Conservation (phyloP, 2,797 vertebrate species). For the Hephaestus fuliginosus region DNA sequence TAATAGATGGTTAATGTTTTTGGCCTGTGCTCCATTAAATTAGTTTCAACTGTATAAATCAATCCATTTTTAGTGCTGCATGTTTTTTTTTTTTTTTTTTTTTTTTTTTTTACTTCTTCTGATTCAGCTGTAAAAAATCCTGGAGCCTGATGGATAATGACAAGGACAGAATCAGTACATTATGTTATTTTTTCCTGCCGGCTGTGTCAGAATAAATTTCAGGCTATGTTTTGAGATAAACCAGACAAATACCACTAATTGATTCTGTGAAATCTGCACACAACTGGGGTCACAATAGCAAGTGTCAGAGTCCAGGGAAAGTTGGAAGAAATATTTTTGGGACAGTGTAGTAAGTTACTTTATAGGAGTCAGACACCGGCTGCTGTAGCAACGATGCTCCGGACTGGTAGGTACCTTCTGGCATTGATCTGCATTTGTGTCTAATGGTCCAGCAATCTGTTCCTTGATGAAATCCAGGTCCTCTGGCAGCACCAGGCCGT, state of each 20-base stretch:
- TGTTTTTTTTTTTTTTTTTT: not conserved
- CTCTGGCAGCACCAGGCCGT: slow-evolving; percentile 88
- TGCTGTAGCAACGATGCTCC: not conserved
- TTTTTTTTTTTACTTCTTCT: not conserved
- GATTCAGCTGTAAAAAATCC: not conserved
- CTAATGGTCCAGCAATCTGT: slow-evolving; percentile 89
- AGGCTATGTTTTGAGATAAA: not conserved
- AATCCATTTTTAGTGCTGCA: not conserved
- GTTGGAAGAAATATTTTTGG: no score
- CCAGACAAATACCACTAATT: not conserved
- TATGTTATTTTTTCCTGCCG: not conserved
- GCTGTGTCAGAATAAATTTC: not conserved
- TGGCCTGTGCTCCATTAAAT: no score
- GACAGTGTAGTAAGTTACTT: not conserved
- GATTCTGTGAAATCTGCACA: not conserved
- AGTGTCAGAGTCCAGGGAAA: not conserved
- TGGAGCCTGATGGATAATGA: no score
- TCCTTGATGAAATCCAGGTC: slow-evolving; percentile 96
- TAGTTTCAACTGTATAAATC: no score
- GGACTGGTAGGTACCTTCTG: slow-evolving; percentile 52
- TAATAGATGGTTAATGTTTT: no score
- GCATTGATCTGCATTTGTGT: slow-evolving; percentile 5
- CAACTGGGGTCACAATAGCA: not conserved
- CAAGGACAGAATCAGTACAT: not conserved
- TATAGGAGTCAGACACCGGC: not conserved